phyloP scores from a whole-genome alignment of 2,797 vertebrate genomes.

The Platyrinchus mystaceus region DNA sequence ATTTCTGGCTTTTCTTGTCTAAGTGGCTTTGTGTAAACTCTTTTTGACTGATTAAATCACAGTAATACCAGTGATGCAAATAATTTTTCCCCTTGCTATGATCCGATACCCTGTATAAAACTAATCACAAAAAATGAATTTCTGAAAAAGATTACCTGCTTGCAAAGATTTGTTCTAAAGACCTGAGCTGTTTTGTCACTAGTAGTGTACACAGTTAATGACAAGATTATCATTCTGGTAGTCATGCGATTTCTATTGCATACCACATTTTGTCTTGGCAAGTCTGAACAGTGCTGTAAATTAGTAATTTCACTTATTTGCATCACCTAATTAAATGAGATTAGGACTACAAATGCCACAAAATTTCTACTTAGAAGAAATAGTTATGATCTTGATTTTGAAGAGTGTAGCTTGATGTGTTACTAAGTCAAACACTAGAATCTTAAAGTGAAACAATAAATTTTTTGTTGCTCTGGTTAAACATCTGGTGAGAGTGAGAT shows the following conservation, averaged over 20 bases:
- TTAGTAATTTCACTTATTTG: neutral
- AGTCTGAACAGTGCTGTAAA: neutral
- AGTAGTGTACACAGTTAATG: neutral
- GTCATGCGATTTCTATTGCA: neutral
- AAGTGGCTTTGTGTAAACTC: neutral
- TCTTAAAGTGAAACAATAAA: slow-evolving; percentile 30
- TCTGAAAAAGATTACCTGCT: neutral
- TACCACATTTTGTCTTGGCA: neutral
- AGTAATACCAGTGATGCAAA: neutral
- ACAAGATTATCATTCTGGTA: neutral
- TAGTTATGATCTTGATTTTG: neutral
- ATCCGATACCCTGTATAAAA: neutral
- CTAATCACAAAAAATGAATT: neutral
- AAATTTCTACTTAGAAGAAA: neutral
- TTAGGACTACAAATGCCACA: neutral
- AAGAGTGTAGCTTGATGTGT: neutral
- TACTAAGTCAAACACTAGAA: neutral
- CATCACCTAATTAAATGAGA: neutral
- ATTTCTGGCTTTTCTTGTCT: neutral
- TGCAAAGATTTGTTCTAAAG: neutral
- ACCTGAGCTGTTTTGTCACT: neutral
- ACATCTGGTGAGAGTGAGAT: slow-evolving; percentile 30
- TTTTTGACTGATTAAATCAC: neutral
- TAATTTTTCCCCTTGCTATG: neutral
- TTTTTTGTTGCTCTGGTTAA: slow-evolving; percentile 2